A percentile compares a stretch with the other conserved stretches of the same genome.
These are phyloP conservation scores for Ctenosaura bakeri DNA, from an alignment of 2,797 vertebrate species.

Conservation along the genomic window DNA sequence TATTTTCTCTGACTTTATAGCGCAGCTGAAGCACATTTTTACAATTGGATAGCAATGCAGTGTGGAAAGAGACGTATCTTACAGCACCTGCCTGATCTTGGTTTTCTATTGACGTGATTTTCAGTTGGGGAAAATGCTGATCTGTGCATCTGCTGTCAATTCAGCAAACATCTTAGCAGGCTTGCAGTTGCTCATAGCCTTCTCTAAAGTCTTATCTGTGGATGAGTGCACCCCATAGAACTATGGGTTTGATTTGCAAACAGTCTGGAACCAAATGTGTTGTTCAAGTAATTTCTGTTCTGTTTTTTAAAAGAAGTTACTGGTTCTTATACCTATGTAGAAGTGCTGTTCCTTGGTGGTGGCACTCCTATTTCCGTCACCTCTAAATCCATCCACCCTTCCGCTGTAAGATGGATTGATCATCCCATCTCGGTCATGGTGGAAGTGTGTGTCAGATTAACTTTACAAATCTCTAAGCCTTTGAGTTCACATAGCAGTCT, in stretches of 20 bases:
- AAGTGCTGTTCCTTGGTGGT: no score
- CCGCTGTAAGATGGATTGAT: no score
- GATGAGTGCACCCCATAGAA: not conserved
- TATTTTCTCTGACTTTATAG: rapidly evolving
- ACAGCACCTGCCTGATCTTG: not conserved
- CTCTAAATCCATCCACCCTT: no score
- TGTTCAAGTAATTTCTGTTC: no score
- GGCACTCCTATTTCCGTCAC: no score
- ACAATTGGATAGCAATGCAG: not conserved
- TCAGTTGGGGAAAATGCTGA: not conserved
- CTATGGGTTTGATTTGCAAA: not conserved
- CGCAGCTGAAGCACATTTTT: not conserved
- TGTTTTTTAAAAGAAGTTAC: not conserved
- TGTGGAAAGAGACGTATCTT: not conserved
- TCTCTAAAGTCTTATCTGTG: not conserved
- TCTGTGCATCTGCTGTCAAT: not conserved
- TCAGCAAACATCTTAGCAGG: not conserved
- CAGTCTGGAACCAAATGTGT: not conserved
- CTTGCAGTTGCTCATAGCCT: not conserved
- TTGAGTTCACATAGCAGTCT: no score
- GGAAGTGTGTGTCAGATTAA: no score
- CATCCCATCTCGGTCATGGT: no score
- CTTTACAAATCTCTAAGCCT: no score
- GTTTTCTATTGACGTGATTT: not conserved
- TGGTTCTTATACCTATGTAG: not conserved